These are phyloP conservation scores for Buteo buteo DNA, from an alignment of 2,113 vertebrate species.

Conservation along the genomic window DNA sequence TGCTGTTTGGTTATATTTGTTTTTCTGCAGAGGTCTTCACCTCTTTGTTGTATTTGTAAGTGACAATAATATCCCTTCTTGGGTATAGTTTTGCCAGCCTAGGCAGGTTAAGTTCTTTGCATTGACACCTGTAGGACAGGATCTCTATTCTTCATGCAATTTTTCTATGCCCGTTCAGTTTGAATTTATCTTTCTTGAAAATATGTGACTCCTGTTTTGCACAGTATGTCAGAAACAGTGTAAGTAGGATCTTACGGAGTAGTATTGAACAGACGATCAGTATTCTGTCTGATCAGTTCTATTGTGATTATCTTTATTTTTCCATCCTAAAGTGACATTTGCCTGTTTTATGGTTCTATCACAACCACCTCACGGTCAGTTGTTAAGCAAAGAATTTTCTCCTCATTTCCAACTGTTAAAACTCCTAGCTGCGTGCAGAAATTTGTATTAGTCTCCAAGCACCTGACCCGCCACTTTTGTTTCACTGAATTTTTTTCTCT, in stretches of 20 bases:
- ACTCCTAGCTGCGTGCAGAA: background rate
- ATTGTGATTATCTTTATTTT: background rate
- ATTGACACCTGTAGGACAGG: background rate
- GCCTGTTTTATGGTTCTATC: fast-evolving
- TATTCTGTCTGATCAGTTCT: background rate
- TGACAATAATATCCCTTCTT: background rate
- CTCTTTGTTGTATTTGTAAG: background rate
- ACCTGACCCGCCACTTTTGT: fast-evolving
- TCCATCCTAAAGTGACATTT: background rate
- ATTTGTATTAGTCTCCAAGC: background rate
- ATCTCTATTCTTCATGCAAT: background rate
- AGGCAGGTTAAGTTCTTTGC: background rate
- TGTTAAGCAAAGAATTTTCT: background rate
- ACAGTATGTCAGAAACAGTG: background rate
- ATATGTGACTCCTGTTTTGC: background rate
- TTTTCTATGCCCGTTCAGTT: background rate
- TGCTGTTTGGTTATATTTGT: background rate
- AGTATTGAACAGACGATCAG: background rate
- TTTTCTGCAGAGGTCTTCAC: background rate
- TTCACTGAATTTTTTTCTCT: background rate
- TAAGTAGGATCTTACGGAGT: background rate
- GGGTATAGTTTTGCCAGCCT: background rate
- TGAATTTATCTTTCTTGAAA: background rate
- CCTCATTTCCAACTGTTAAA: background rate
- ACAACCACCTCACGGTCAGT: background rate